Base-by-base conservation (phyloP, 2,888 invertebrate genomes). In the Calameuta pallipes region DNA sequence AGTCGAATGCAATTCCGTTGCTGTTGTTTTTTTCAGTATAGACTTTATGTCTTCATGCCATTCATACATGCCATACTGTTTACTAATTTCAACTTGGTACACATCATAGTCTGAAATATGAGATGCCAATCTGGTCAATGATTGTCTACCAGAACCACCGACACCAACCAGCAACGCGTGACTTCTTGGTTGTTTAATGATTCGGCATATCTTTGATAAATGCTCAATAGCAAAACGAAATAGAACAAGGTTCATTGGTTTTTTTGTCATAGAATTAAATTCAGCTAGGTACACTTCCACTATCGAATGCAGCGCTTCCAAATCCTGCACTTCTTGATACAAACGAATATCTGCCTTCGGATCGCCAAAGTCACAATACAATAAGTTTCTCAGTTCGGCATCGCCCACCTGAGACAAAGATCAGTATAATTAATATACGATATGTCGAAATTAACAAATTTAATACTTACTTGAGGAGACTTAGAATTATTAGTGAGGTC, bases 141-240 rank as follows among this genome's bases (percentile, higher is more conserved):
- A 98, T 92, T 98, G 98, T 75, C 98, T 93, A 12, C 98, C 98
- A 6, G 98, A 98, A 77, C 98, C 98, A 33, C 98, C 98, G 37
- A 98, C 96, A 9, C 98, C 98, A 15, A 98, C 96, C 70, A 98
- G 92, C 79, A 98, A 93, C 69, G 96, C 97, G 92, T 98, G 98
- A 88, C 97, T 97, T 84, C 97, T 94, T 12, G 98, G 98, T 92
- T 98, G 98, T 88, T 97, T 97, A 86, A 98, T 93, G 88, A 98
- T 96, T 83, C 98, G 95, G 87, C 96, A 96, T 85, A 98, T 96
- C 85, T 97, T 95, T 1, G 98, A 98, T 86, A 98, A 94, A 93
- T 98, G 98, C 92, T 98, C 98, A 83, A 98, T 95, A 0, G 98
- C 98, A 92, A 98, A 99, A 95, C 95, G 95, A 92, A 97, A 97